Base-by-base conservation (phyloP, 2,888 invertebrate genomes). In the Tachina grossa region DNA sequence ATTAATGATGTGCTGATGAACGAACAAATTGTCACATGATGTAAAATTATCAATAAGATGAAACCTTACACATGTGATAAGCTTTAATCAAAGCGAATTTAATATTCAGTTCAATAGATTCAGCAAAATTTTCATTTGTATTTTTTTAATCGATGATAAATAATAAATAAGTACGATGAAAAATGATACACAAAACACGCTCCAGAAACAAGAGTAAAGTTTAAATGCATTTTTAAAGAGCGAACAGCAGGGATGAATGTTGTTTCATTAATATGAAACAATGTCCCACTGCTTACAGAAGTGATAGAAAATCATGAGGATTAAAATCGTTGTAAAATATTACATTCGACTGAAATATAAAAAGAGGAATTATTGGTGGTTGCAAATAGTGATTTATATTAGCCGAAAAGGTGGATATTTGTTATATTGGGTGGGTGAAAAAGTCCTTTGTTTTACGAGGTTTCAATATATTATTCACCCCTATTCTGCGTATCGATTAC, bases 221-320 rank as follows among this genome's bases (percentile, higher is more conserved):
- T 14, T 0, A 55, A 10, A 49, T 57, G 45, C 71, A 41, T 11
- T 71, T 45, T 55, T 11, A 10, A 53, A 51, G 19, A 55, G 11
- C 16, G 39, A 77, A 49, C 14, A 47, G 39, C 14, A 49, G 76
- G 80, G 80, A 61, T 66, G 84, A 3, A 63, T 19, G 13, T 39
- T 16, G 63, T 14, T 3, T 69, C 49, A 65, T 45, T 59, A 59
- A 22, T 31, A 31, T 53, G 47, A 41, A 55, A 72, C 22, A 55
- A 14, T 77, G 72, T 76, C 53, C 65, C 71, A 76, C 61, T 76
- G 68, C 77, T 80, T 84, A 53, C 76, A 1, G 76, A 76, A 77
- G 80, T 72, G 72, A 84, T 81, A 76, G 69, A 49, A 80, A 77
- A 80, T 84, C 76, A 61, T 72, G 22, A 61, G 53, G 68, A 72